Base-by-base conservation (phyloP, 2,113 vertebrate genomes). In the Dermatemys mawii region DNA sequence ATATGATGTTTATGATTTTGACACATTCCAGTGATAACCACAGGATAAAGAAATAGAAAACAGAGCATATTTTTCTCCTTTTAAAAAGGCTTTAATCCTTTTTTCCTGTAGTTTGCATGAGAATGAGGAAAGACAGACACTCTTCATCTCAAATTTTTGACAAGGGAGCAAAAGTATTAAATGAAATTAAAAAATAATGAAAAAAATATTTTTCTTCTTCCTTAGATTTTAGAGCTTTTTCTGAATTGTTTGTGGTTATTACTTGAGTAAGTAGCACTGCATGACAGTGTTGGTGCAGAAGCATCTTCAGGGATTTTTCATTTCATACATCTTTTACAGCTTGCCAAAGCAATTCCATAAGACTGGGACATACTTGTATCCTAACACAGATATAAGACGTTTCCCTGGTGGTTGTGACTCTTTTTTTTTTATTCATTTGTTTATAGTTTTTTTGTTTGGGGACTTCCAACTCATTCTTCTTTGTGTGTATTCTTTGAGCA, bases 311-410 rank as follows among this genome's bases (percentile, higher is more conserved):
- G 54, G 60, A 79, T 87, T 96, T 94, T 95, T 96, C 75, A 91
- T 96, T 96, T 96, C 87, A 79, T 92, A 88, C 84, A 85, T 86
- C 32, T 81, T 95, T 97, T 94, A 95, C 29, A 76, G 7, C 35
- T 94, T 92, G 51, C 49, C 49, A 41, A 81, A 87, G 76, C 82
- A 70, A 81, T 83, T 41, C 14, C 49, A 81, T 35, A 4, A 93
- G 87, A 83, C 92, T 50, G 26, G 41, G 24, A 82, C 53, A 32
- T 78, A 67, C 49, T 78, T 1, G 7, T 5, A 86, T 92, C 51
- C 79, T 95, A 86, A 67, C 14, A 78, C 19, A 81, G 97, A 87
- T 41, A 83, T 86, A 95, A 90, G 75, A 49, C 67, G n/a, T 94
- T 87, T 63, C 86, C 11, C 44, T 81, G 48, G 55, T 53, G 26